Evolutionary conservation across 2,888 invertebrate genomes (phyloP), one percentile per base, ranked within the genome.

Genomic region (Carterocephalus palaemon): DNA sequence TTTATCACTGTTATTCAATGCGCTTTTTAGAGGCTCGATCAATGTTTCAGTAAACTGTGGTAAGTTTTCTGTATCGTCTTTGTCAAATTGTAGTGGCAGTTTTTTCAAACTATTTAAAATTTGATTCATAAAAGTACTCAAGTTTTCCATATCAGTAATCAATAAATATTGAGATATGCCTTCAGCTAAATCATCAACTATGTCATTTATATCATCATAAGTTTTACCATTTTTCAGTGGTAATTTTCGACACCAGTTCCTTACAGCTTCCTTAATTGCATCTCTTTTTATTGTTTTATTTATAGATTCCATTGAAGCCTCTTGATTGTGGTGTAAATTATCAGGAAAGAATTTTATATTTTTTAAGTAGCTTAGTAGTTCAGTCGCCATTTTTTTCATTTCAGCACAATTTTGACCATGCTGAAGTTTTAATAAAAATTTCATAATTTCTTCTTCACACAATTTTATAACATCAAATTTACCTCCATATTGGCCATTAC

Each of bases 51-150:
- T 32, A n/a, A 45, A 32, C 8, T 38, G 19, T 26, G 24, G 28
- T 16, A 43, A n/a, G 5, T 4, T 19, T 26, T 45, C 38, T 2
- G 7, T 10, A 20, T 32, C 15, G 9, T 37, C 24, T n/a, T 31
- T 45, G 7, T 38, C 32, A 10, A 45, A 32, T 9, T 47, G 34
- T 34, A 58, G 50, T 1, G 58, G 56, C 17, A 63, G 51, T 17
- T 49, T 43, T 23, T 60, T 51, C 4, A 64, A 13, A 36, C 57
- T 45, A 15, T 53, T 54, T 3, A 46, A 46, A 15, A 63, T 58
- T 48, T 56, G 51, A 9, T 56, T 38, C 5, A 57, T 46, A 2
- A 60, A 39, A 20, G 1, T 12, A 8, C 39, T 33, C 12, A 32
- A 5, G 4, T 46, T 15, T 1, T 38, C 20, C 6, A 19, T 32